Evolutionary conservation across 53 echinoderm and acorn worm species (phyloP).

Genomic region (Paracentrotus lividus): DNA sequence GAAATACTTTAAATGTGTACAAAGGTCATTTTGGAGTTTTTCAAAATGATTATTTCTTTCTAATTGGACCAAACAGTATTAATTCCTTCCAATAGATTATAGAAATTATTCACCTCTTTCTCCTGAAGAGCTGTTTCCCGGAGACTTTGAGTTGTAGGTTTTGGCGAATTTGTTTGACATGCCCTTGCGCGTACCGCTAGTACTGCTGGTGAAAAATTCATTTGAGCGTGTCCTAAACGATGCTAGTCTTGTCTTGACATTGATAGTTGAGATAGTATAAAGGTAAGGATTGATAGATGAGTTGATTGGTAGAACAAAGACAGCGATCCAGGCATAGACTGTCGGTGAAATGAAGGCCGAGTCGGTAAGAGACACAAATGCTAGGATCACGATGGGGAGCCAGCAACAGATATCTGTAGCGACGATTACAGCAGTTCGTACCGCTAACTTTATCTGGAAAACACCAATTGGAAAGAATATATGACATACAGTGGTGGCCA

Average conservation of each 20-base stretch:
- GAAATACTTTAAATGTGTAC: too few species aligned
- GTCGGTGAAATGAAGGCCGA: slow-evolving; percentile 78
- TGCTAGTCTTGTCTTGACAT: slow-evolving; percentile 7
- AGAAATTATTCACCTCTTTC: not conserved
- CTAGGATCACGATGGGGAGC: slow-evolving; percentile 94
- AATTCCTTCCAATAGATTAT: too few species aligned
- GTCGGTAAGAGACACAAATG: slow-evolving; percentile 77
- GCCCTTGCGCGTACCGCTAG: not conserved
- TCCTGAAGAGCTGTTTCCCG: not conserved
- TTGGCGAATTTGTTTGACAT: not conserved
- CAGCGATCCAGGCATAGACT: slow-evolving; percentile 92
- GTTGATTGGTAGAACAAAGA: slow-evolving; percentile 95
- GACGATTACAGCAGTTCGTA: slow-evolving; percentile 84
- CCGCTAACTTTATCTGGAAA: slow-evolving; percentile 74
- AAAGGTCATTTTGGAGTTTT: too few species aligned
- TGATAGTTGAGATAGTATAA: slow-evolving; percentile 90
- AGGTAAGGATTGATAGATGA: slow-evolving; percentile 96
- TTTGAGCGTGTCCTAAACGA: not conserved
- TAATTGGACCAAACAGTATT: too few species aligned
- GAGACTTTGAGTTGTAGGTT: not conserved
- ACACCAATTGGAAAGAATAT: too few species aligned
- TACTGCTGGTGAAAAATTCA: not conserved
- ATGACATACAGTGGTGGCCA: too few species aligned
- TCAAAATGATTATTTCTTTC: too few species aligned
- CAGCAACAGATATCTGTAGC: slow-evolving; percentile 93